Conservation (phyloP, 2,113 vertebrate species). For the Pogona vitticeps region DNA sequence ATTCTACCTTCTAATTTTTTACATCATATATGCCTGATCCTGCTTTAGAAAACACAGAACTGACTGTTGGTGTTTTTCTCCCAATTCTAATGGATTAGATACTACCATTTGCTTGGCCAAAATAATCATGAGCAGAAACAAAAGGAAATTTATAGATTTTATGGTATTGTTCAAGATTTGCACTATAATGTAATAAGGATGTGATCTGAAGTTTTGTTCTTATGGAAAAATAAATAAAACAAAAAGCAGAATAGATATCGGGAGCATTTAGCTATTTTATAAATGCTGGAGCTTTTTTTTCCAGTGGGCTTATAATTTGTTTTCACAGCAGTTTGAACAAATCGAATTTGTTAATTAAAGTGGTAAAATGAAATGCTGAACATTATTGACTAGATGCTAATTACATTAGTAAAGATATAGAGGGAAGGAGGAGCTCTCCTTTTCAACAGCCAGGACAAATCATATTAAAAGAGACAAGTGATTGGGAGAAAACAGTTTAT, state of each 20-base stretch:
- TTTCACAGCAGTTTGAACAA: slow-evolving; percentile 98
- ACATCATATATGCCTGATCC: background rate
- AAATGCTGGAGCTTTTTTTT: slow-evolving; percentile 86
- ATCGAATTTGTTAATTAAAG: slow-evolving; percentile 99
- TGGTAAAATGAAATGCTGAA: slow-evolving; percentile 99
- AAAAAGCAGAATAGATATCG: slow-evolving; percentile 67
- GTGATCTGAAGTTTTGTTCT: background rate
- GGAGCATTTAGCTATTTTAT: slow-evolving; percentile 89
- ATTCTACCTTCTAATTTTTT: background rate
- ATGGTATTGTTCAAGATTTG: background rate
- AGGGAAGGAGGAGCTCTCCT: slow-evolving; percentile 81
- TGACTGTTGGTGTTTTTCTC: background rate
- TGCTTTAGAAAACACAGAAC: background rate
- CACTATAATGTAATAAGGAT: background rate
- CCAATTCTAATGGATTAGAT: background rate
- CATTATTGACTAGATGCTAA: slow-evolving; percentile 99
- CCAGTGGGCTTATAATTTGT: slow-evolving; percentile 98
- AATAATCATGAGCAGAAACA: background rate
- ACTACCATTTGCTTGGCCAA: background rate
- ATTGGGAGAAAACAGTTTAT: slow-evolving; percentile 77
- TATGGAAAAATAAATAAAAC: background rate
- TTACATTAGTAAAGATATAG: slow-evolving; percentile 93
- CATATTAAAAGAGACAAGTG: slow-evolving; percentile 86
- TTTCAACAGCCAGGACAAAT: slow-evolving; percentile 93
- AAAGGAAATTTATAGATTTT: background rate